phyloP scores from a whole-genome alignment of 2,113 vertebrate genomes.

The Paraplagusia blochii region DNA sequence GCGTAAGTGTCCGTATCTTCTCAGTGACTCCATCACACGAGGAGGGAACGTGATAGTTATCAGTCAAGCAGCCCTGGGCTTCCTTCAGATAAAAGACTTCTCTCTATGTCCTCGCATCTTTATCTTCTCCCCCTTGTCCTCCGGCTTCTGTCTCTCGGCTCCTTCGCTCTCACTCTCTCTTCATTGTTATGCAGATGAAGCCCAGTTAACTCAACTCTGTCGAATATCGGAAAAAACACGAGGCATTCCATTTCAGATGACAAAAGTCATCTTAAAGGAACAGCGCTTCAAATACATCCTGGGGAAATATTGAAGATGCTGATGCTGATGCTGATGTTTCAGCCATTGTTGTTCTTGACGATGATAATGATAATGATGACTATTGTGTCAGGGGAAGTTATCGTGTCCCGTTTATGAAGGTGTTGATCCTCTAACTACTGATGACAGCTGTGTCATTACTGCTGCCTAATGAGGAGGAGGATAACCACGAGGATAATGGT shows the following conservation, averaged over 20 bases:
- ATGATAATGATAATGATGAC: background rate
- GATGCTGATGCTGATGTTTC: background rate
- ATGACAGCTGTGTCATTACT: too few species aligned
- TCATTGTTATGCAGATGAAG: conserved; percentile 63
- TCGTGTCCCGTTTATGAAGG: too few species aligned
- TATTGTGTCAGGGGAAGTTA: too few species aligned
- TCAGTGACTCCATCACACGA: background rate
- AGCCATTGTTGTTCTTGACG: background rate
- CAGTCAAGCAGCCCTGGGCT: conserved; percentile 8
- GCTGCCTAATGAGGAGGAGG: too few species aligned
- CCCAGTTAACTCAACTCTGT: conserved; percentile 50
- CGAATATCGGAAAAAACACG: conserved; percentile 40
- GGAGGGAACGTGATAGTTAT: conserved; percentile 15
- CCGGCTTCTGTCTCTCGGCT: background rate
- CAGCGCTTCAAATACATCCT: background rate
- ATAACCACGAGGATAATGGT: too few species aligned
- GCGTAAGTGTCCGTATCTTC: background rate
- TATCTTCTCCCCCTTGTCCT: background rate
- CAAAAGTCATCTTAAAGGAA: conserved; percentile 23
- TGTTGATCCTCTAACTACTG: too few species aligned
- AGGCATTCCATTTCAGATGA: conserved; percentile 35
- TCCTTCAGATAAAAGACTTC: conserved; percentile 20
- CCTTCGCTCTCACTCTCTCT: background rate
- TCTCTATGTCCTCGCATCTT: conserved; percentile 12
- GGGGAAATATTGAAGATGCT: conserved; percentile 9